These are phyloP conservation scores for Andrena chrysosceles DNA, from an alignment of 2,888 invertebrate genomes.

Conservation along the genomic window DNA sequence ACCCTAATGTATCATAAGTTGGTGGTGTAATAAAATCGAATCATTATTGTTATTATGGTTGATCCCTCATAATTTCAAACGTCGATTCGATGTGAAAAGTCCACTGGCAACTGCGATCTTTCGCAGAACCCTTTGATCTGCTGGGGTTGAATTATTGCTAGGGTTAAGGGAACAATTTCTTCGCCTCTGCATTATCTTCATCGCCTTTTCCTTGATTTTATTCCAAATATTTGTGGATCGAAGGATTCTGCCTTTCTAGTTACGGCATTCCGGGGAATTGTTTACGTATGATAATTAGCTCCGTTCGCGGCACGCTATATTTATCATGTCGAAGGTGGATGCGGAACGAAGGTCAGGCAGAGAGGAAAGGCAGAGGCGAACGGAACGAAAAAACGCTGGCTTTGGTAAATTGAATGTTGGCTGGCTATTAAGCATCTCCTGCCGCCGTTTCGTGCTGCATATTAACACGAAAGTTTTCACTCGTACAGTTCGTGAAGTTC, in stretches of 20 bases:
- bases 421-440: conserved; percentile 61
- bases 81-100: neutral
- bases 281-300: conserved; percentile 42
- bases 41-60: too few species aligned
- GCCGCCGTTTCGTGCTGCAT: conserved; percentile 51
- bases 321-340: conserved; percentile 33
- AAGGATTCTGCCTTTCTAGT: conserved; percentile 1
- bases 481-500: conserved; percentile 50
- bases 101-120: neutral
- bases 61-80: neutral
- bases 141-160: neutral
- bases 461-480: conserved; percentile 69
- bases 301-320: conserved; percentile 18
- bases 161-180: neutral
- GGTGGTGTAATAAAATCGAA: too few species aligned
- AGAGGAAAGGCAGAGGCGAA: conserved; percentile 20
- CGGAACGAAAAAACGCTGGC: conserved; percentile 48
- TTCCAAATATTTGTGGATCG: neutral
- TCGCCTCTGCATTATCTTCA: neutral
- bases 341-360: conserved; percentile 41
- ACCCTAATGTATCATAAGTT: too few species aligned
- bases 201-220: neutral
- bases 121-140: neutral
- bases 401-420: conserved; percentile 65
- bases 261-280: conserved; percentile 19